Evolutionary conservation across 2,888 invertebrate genomes (phyloP).

Genomic region (Hirtodrosophila histrioides): DNA sequence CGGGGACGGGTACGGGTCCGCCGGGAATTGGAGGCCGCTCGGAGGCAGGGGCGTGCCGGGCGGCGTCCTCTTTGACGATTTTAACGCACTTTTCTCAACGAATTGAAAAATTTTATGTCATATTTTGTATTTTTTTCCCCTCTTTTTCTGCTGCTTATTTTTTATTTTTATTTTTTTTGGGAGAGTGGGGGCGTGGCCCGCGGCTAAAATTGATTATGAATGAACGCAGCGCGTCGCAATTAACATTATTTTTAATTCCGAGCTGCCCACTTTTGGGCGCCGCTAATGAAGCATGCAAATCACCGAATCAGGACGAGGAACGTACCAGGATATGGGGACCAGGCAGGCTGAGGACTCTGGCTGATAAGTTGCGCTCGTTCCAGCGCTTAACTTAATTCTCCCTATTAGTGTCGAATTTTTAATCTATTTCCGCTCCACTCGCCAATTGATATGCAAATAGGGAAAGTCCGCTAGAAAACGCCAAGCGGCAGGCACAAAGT

Average conservation of each 20-base stretch:
- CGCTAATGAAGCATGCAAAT: conserved; percentile 79
- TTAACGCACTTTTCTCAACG: conserved; percentile 57
- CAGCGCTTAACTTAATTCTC: conserved; percentile 71
- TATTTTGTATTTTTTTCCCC: conserved; percentile 69
- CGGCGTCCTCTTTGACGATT: conserved; percentile 46
- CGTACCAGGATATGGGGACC: conserved; percentile 25
- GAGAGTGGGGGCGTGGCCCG: conserved; percentile 53
- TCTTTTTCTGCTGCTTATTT: conserved; percentile 42
- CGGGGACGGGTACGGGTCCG: conserved; percentile 61
- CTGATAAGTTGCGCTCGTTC: conserved; percentile 66
- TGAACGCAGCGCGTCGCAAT: conserved; percentile 71
- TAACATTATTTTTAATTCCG: conserved; percentile 78
- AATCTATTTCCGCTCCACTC: conserved; percentile 60
- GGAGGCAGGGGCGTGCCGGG: background rate
- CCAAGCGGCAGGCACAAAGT: too few relatives aligned
- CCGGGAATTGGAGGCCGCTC: conserved; percentile 62
- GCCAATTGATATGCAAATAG: conserved; percentile 77
- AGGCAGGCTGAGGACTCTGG: conserved; percentile 1
- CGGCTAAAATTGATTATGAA: conserved; percentile 83
- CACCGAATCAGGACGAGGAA: conserved; percentile 53
- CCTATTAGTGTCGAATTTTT: conserved; percentile 74
- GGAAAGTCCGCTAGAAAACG: too few relatives aligned
- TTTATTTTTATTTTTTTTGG: conserved; percentile 24
- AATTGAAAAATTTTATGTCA: conserved; percentile 82
- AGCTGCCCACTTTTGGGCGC: conserved; percentile 62